Evolutionary conservation across 2,888 invertebrate species (phyloP).

Genomic region (Nemapogon koenigi): DNA sequence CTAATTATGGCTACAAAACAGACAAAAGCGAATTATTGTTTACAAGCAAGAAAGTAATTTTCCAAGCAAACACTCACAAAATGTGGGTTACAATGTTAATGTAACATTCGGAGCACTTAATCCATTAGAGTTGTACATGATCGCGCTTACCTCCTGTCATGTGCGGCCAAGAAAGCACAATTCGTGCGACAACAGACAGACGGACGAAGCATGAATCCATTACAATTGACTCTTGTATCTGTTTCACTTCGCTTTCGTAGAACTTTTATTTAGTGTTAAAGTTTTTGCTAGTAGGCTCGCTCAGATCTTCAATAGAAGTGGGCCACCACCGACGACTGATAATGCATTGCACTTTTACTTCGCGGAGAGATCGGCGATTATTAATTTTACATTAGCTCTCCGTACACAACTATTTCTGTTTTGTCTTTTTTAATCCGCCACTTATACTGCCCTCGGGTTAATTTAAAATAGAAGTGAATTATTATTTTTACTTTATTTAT

Average conservation of each 20-base stretch:
- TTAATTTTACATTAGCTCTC: slow-evolving; percentile 31
- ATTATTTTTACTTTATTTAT: slow-evolving; percentile 1
- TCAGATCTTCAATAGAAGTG: slow-evolving; percentile 37
- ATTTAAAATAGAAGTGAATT: slow-evolving; percentile 2
- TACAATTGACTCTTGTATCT: slow-evolving; percentile 20
- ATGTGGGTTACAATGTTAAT: slow-evolving; percentile 52
- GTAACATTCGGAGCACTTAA: slow-evolving; percentile 28
- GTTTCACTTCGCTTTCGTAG: slow-evolving; percentile 35
- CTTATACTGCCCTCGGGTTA: slow-evolving; percentile 4
- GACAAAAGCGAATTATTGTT: too few species aligned
- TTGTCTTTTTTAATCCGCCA: background rate
- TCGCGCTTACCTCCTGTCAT: slow-evolving; percentile 22
- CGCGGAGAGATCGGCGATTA: slow-evolving; percentile 32
- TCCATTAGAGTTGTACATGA: slow-evolving; percentile 31
- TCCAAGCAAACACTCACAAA: background rate
- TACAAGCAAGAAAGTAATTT: too few species aligned
- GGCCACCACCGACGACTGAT: slow-evolving; percentile 42
- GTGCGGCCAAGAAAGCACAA: too few species aligned
- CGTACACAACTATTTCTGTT: background rate
- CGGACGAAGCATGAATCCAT: slow-evolving; percentile 4
- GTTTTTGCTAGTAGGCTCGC: slow-evolving; percentile 35
- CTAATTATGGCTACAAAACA: too few species aligned
- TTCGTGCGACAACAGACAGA: too few species aligned
- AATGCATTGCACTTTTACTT: slow-evolving; percentile 55
- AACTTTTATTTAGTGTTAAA: slow-evolving; percentile 39